Percentiles rank a stretch among this genome's conserved stretches.
phyloP scores from a whole-genome alignment of 2,888 invertebrate species.

The Nipponacmea schrenckii region DNA sequence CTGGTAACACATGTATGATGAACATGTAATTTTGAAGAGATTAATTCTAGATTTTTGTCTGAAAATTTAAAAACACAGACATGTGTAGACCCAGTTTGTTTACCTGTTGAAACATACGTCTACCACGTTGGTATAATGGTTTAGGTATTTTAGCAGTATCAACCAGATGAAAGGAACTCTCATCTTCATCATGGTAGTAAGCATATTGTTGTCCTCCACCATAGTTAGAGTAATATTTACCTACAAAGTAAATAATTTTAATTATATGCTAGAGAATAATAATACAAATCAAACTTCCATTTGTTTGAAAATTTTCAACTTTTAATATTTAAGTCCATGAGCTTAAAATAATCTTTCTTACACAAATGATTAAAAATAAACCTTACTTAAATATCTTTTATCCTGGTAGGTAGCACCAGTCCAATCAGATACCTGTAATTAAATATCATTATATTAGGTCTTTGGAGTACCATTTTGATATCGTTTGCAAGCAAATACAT shows the following conservation, averaged over 20 bases:
- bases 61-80: neutral
- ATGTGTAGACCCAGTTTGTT: neutral
- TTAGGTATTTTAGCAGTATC: conserved; percentile 79
- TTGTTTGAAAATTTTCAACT: neutral
- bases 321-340: neutral
- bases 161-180: conserved; percentile 97
- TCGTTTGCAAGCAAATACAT: too few species aligned
- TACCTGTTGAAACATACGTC: conserved; percentile 71
- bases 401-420: conserved; percentile 92
- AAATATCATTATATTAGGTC: conserved; percentile 17
- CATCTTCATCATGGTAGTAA: conserved; percentile 98
- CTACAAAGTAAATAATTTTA: conserved; percentile 38
- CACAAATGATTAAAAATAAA: neutral
- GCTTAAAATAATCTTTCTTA: neutral
- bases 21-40: neutral
- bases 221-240: conserved; percentile 67
- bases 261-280: neutral
- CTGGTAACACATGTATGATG: neutral
- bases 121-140: conserved; percentile 85
- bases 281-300: neutral
- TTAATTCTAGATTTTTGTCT: neutral
- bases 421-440: conserved; percentile 88
- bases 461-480: neutral
- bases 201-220: conserved; percentile 89
- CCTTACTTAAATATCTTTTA: conserved; percentile 81